phyloP scores from a whole-genome alignment of 1,140 invertebrate species.

The Megalonaias nervosa region DNA sequence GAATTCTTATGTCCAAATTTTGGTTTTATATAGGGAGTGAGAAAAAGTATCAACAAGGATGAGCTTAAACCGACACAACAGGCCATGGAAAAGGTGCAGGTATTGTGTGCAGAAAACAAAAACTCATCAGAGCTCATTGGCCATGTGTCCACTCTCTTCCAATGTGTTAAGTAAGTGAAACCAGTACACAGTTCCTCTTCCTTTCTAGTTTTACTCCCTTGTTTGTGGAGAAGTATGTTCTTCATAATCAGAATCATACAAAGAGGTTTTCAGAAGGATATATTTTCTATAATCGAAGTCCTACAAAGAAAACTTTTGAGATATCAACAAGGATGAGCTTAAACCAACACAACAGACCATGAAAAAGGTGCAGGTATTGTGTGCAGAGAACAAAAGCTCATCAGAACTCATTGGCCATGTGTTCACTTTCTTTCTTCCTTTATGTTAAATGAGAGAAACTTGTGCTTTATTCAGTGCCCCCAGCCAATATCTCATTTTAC shows the following conservation, averaged over 20 bases:
- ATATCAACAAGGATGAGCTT: conserved; percentile 79
- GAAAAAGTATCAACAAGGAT: conserved; percentile 72
- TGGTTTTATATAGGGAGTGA: conserved; percentile 50
- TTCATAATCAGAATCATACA: too few species aligned
- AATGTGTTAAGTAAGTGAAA: conserved; percentile 84
- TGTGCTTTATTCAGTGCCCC: neutral
- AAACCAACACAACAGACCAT: conserved; percentile 92
- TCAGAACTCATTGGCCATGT: conserved; percentile 89
- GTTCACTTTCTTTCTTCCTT: conserved; percentile 83
- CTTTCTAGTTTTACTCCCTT: too few species aligned
- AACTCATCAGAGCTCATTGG: conserved; percentile 93
- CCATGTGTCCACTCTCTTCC: conserved; percentile 81
- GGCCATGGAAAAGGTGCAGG: conserved; percentile 95
- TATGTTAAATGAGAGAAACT: conserved; percentile 81
- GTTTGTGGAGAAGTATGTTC: too few species aligned
- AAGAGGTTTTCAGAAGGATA: too few species aligned
- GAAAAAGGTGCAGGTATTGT: conserved; percentile 94
- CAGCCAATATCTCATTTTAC: neutral
- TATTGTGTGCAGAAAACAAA: conserved; percentile 90
- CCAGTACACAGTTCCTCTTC: neutral
- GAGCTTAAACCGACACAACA: conserved; percentile 92
- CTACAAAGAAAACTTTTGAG: too few species aligned
- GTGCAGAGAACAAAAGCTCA: conserved; percentile 91
- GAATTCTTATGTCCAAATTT: neutral
- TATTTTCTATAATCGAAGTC: too few species aligned